Evolutionary conservation across 2,113 vertebrate genomes (phyloP).

Genomic region (Brachypodius melanocephalos): DNA sequence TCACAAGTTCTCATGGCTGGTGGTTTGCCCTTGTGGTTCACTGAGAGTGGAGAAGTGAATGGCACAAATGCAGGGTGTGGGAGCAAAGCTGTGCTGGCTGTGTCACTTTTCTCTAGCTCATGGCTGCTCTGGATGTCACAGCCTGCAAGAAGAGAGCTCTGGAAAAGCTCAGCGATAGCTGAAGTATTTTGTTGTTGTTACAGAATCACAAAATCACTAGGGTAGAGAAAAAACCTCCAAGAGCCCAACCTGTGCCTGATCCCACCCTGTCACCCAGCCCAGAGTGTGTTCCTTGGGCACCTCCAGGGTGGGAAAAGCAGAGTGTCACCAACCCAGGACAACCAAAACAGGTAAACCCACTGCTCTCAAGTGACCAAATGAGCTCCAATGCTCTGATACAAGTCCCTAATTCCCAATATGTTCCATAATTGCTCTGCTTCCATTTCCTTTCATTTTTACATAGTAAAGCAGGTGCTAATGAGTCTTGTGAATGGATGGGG

Average conservation of each 20-base stretch:
- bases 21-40: neutral
- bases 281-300: neutral
- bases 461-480: neutral
- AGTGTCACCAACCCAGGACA: neutral
- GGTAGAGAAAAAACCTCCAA: neutral
- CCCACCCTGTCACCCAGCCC: neutral
- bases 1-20: neutral
- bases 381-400: neutral
- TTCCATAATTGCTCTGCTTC: neutral
- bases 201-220: neutral
- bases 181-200: neutral
- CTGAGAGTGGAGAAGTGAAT: neutral
- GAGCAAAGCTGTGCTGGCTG: neutral
- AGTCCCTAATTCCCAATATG: neutral
- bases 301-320: neutral
- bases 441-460: neutral
- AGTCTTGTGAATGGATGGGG: neutral
- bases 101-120: neutral
- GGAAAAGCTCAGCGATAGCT: neutral
- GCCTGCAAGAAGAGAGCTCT: neutral
- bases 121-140: neutral
- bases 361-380: neutral
- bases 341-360: accelerated
- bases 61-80: neutral
- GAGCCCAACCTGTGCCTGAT: neutral